Conservation (phyloP, 2,797 vertebrate species). For the Enteromius afrohamiltoni region DNA sequence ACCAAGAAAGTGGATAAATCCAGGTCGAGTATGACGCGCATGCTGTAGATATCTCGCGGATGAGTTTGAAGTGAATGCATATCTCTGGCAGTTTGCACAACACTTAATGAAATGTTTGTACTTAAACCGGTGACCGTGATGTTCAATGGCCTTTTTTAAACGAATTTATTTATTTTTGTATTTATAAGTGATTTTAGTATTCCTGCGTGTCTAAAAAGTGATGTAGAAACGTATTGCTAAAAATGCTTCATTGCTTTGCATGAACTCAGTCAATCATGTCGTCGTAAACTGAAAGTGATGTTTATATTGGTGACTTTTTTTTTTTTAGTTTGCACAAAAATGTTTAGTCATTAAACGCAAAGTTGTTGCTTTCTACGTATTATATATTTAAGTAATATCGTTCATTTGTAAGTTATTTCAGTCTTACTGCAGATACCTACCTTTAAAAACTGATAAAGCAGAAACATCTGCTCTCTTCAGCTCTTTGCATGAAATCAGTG, state of each 20-base stretch:
- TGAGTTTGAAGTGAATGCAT: not conserved
- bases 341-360: too few species aligned
- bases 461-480: not conserved
- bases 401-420: not conserved
- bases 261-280: not conserved
- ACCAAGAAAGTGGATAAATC: constrained; percentile 80
- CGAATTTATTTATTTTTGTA: too few species aligned
- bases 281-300: not conserved
- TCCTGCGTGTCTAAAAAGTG: not conserved
- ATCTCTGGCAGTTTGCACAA: not conserved
- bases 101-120: not conserved
- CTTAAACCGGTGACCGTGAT: not conserved
- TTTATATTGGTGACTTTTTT: too few species aligned
- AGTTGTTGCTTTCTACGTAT: too few species aligned
- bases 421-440: not conserved
- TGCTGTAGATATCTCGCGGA: not conserved
- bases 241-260: not conserved
- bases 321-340: too few species aligned
- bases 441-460: too few species aligned
- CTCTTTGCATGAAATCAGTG: not conserved
- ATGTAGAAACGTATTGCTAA: not conserved
- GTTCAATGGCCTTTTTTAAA: not conserved
- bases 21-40: constrained; percentile 71
- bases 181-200: not conserved
- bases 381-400: too few species aligned